Evolutionary conservation across 2,888 invertebrate species (phyloP).

Genomic region (Pseudococcus longispinus): DNA sequence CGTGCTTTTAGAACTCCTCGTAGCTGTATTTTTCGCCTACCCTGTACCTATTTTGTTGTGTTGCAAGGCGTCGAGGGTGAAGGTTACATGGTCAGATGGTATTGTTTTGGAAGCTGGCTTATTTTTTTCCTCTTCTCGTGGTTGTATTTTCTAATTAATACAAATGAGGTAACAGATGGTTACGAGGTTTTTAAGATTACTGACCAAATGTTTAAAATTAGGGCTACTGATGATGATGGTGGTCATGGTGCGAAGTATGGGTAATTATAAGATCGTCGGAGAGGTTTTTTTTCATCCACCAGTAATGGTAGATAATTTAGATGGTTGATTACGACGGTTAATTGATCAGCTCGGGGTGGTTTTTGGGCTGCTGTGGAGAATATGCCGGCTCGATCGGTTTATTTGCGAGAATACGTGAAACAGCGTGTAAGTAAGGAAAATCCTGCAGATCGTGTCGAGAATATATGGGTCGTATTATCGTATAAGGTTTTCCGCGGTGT

Average conservation of each 20-base stretch:
- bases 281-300: neutral
- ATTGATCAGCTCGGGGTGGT: slow-evolving; percentile 18
- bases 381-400: neutral
- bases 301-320: neutral
- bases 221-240: slow-evolving; percentile 21
- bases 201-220: slow-evolving; percentile 14
- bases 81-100: slow-evolving; percentile 7
- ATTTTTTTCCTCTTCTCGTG: neutral
- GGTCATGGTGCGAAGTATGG: slow-evolving; percentile 13
- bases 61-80: neutral
- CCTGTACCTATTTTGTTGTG: neutral
- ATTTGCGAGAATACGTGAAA: slow-evolving; percentile 10
- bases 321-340: neutral
- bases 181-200: slow-evolving; percentile 18
- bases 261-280: neutral
- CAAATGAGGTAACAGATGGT: slow-evolving; percentile 28
- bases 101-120: neutral
- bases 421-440: neutral
- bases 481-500: neutral
- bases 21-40: neutral
- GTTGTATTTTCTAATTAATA: slow-evolving; percentile 8
- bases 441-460: slow-evolving; percentile 8
- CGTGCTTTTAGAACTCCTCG: neutral
- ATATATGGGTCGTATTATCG: slow-evolving; percentile 10
- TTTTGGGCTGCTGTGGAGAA: neutral